Percentiles rank a stretch among this genome's conserved stretches.
Conservation (phyloP, 2,113 vertebrate species). For the Hippotragus niger region DNA sequence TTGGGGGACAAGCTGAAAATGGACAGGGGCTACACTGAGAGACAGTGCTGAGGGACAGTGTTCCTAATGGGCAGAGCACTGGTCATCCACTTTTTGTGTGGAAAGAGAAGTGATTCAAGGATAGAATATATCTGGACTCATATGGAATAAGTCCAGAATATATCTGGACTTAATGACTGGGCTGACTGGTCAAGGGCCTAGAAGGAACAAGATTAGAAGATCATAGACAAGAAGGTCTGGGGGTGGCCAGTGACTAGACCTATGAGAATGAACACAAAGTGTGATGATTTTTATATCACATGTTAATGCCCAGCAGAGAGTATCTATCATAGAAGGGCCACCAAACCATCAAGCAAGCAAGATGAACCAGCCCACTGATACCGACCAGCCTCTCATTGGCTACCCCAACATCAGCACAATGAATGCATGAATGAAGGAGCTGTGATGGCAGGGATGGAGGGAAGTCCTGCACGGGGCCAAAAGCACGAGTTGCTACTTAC, state of each 20-base stretch:
- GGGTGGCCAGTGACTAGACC: neutral
- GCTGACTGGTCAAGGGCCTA: neutral
- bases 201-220: neutral
- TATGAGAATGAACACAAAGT: neutral
- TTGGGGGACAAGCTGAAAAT: neutral
- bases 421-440: neutral
- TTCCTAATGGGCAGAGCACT: neutral
- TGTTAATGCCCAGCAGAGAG: neutral
- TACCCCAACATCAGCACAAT: neutral
- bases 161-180: neutral
- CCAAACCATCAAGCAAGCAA: neutral
- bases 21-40: neutral
- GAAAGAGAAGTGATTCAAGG: neutral
- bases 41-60: neutral
- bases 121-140: neutral
- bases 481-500: neutral
- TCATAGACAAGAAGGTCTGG: neutral
- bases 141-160: neutral
- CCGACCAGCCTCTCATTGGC: neutral
- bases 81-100: neutral
- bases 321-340: neutral
- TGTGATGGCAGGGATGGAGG: neutral
- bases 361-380: neutral
- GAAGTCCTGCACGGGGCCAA: neutral
- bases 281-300: neutral